Base-by-base conservation (phyloP, 2,888 invertebrate species). In the Acanthopleura granulata region DNA sequence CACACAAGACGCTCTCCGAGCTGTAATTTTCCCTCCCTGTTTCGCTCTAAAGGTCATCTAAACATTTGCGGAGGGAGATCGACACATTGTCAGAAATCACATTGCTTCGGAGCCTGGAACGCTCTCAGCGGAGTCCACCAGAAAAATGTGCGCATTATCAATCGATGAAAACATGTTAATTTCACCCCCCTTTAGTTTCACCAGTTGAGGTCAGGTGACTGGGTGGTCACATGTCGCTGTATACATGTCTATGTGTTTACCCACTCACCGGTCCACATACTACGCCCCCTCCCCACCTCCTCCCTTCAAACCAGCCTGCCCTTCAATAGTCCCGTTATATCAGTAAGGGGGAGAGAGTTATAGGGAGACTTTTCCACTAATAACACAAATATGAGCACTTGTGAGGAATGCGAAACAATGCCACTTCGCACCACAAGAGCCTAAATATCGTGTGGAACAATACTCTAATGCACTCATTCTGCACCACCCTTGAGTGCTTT, bases 51-150 rank as follows among this genome's bases (percentile, higher is more conserved):
- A 66, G 66, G 66, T 66, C 66, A 66, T 66, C 6, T 66, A 66
- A 66, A 66, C 29, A 66, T 66, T 66, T 12, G 66, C 29, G 14
- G 66, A 66, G 25, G 22, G 57, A 66, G 29, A 57, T n/a, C n/a
- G 57, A 66, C 22, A 66, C 66, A 66, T 66, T 27, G 16, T 66
- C 66, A 57, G 57, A 57, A 57, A 57, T 57, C 57, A 57, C 57
- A 9, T 57, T 57, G n/a, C 57, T 18, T 57, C n/a, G n/a, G 57
- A 57, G 57, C 57, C 3, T 18, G 57, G 22, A 57, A n/a, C 57
- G 57, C 57, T 57, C 22, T 57, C 57, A n/a, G n/a, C 22, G n/a
- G n/a, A 22, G 18, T 22, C 57, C 57, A 57, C 22, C 3, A 57
- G 22, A 22, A 57, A 57, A 57, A 57, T 57, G 57, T 57, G 66